These are phyloP conservation scores for Cantharis rustica DNA, from an alignment of 2,888 invertebrate genomes.

Conservation along the genomic window DNA sequence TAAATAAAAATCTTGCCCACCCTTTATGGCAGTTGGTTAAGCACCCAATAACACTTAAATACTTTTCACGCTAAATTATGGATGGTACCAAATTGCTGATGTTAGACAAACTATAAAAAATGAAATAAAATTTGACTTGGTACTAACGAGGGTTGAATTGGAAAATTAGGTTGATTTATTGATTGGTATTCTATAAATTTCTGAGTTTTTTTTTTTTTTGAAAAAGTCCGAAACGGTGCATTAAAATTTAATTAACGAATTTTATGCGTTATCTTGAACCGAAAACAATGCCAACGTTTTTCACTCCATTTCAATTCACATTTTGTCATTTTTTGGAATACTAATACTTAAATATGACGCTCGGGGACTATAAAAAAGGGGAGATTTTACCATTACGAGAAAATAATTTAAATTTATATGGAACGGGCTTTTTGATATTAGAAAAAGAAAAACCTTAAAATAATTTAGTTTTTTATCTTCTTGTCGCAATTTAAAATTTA, in stretches of 20 bases:
- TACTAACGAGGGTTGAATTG: conserved; percentile 7
- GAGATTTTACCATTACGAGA: conserved; percentile 41
- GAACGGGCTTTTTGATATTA: neutral
- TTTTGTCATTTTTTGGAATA: conserved; percentile 52
- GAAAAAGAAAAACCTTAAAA: neutral
- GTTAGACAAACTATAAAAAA: neutral
- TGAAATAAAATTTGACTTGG: neutral
- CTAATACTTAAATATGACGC: conserved; percentile 49
- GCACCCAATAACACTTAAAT: conserved; percentile 1
- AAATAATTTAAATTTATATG: conserved; percentile 39
- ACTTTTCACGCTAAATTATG: conserved; percentile 6
- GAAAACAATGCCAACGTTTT: conserved; percentile 47
- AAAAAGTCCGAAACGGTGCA: neutral
- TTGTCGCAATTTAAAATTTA: neutral
- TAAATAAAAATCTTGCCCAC: neutral
- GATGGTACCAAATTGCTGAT: neutral
- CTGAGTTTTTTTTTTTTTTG: neutral
- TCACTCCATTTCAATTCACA: conserved; percentile 51
- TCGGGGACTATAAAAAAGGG: conserved; percentile 50
- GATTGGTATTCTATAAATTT: neutral
- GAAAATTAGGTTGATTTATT: neutral
- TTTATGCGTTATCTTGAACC: conserved; percentile 12
- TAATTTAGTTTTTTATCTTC: neutral
- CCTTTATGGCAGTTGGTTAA: conserved; percentile 8
- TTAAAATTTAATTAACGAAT: conserved; percentile 1